Evolutionary conservation across 2,888 invertebrate genomes (phyloP), one percentile per base, ranked within the genome.

Genomic region (Caenorhabditis doughertyi): DNA sequence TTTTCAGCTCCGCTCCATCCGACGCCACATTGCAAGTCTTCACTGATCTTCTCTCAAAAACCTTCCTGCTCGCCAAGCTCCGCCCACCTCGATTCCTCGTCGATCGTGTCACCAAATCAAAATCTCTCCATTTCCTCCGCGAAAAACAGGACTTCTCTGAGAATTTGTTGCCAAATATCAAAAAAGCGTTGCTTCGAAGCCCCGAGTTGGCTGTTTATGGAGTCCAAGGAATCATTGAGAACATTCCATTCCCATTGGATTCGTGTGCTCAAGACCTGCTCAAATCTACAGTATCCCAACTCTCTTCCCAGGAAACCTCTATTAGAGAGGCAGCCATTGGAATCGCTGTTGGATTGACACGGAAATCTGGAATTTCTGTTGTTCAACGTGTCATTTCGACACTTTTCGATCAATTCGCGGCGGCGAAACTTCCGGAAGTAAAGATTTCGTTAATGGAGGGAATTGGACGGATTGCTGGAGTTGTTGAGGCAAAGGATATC

Each of bases 151-250:
- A 84, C 67, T 96, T 97, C 89, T 95, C 95, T 89, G 94, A 94
- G 56, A 93, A 93, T 7, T 92, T 98, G 53, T 93, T 97, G 81
- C 97, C 97, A 0, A 95, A 96, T 1, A 93, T 97, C 71, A 96
- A 96, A 92, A 96, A 97, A 92, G 95, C 96, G 23, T 95, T 98
- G 95, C 93, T 98, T 32, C 93, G 98, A 65, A 97, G 96, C 93
- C 97, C 98, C 0, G 98, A 98, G 94, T 95, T 96, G 68, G 95
- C 96, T 83, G 94, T 97, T 29, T 87, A 90, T 85, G 85, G 83
- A 29, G 62, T 86, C 11, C 56, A 55, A 16, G 39, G 53, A 9
- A 65, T 82, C 44, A 42, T 86, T 7, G 62, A 79, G 56, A 64
- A 76, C n/a, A 39, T 76, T n/a, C 2, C 49, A 0, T 83, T 85